phyloP scores from a whole-genome alignment of 2,113 vertebrate genomes.

The Clarias magur region DNA sequence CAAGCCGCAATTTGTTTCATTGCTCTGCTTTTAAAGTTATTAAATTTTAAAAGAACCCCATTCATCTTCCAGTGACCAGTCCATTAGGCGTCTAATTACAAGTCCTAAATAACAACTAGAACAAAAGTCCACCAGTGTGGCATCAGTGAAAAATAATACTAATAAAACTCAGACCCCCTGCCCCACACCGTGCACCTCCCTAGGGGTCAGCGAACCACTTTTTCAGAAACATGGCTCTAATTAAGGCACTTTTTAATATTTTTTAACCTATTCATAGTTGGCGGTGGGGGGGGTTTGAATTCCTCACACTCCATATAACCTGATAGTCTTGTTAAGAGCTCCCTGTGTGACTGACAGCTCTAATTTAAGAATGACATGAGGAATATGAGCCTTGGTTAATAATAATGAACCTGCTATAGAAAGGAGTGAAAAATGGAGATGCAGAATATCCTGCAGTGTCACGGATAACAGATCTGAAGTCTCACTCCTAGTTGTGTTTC shows the following conservation, averaged over 20 bases:
- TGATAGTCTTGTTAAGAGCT: background rate
- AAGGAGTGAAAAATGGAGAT: background rate
- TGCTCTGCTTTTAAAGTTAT: background rate
- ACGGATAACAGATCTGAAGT: conserved; percentile 3
- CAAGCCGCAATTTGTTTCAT: background rate
- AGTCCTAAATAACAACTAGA: background rate
- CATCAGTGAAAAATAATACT: conserved; percentile 5
- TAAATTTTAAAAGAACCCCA: background rate
- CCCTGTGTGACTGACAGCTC: background rate
- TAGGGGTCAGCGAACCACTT: background rate
- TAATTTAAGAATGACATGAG: conserved; percentile 2
- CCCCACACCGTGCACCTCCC: background rate
- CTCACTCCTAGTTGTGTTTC: background rate
- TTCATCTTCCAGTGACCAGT: background rate
- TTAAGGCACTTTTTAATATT: background rate
- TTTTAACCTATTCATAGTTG: background rate
- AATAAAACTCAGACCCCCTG: background rate
- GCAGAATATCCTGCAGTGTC: conserved; percentile 9
- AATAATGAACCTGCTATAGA: background rate
- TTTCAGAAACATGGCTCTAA: background rate
- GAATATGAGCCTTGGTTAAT: background rate
- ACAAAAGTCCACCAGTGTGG: background rate
- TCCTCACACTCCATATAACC: background rate
- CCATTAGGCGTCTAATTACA: background rate
- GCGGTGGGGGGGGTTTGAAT: no score